Evolutionary conservation across 30 jellyfish, hydroid and myxozoan genomes (phyloP), one percentile per base, ranked within the genome.

Genomic region (Cassiopea andromeda): DNA sequence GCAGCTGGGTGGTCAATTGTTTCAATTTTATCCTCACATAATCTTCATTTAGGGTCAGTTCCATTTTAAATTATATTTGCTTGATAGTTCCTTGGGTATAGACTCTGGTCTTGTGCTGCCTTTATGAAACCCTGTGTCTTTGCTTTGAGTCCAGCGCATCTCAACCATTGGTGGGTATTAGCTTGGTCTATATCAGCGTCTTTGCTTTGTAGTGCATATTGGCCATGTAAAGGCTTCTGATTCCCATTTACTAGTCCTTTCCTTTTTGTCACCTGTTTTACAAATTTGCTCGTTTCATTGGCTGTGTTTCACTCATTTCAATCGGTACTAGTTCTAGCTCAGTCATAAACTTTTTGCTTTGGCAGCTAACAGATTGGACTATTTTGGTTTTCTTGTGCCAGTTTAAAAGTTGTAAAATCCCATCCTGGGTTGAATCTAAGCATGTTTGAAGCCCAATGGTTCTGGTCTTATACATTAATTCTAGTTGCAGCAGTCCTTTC

Each of bases 101-200:
- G 73, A 17, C 73, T 64, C 43, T 64, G 73, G 6, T 14, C 15
- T 64, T 64, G 27, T 18, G 78, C 78, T 46, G 59, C 66, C 64
- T 6, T 27, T 19, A 77, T 54, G 49, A 46, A 54, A 2, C 80
- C 73, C 57, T 48, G 46, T 5, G 73, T 77, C 48, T 77, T 44
- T 27, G 87, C 44, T 18, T 73, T 73, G 15, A 18, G 64, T 9
- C 82, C 82, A 8, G 50, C 60, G 50, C 82, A 8, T 15, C 81
- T 13, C 18, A 77, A 27, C 73, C 87, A 77, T 27, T 77, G 87
- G 48, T 77, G 69, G 87, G 82, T 73, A 18, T 27, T 44, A 69
- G 8, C 10, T 44, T 69, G 78, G 48, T 69, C 78, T 18, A 69
- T 44, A 69, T 69, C 78, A 69, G 78, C 78, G 8, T 44, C 48